These are phyloP conservation scores for Thunnus maccoyii DNA, from an alignment of 2,113 vertebrate species.

Conservation along the genomic window DNA sequence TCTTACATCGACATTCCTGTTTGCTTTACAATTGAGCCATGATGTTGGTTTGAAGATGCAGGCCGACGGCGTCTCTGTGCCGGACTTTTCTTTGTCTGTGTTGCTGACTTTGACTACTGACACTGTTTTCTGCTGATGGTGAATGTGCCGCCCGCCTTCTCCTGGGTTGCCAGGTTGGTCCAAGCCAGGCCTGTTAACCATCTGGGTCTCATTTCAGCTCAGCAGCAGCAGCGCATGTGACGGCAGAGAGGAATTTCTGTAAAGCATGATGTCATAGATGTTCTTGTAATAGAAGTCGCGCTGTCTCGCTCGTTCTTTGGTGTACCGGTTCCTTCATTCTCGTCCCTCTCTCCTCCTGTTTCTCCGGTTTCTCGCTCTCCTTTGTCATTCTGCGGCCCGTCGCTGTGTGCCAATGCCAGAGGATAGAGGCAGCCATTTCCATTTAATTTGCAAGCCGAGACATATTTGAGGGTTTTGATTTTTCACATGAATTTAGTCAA, in stretches of 20 bases:
- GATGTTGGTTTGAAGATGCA: neutral
- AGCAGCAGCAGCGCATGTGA: conserved; percentile 59
- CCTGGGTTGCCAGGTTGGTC: conserved; percentile 66
- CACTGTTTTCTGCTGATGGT: conserved; percentile 39
- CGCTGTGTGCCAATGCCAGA: conserved; percentile 26
- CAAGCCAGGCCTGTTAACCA: conserved; percentile 62
- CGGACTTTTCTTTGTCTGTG: conserved; percentile 22
- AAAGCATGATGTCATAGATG: conserved; percentile 76
- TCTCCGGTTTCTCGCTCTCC: neutral
- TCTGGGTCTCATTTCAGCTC: conserved; percentile 79
- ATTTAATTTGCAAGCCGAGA: conserved; percentile 33
- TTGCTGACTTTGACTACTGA: conserved; percentile 47
- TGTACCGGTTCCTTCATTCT: conserved; percentile 2
- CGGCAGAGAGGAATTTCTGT: conserved; percentile 69
- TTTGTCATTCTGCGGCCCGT: conserved; percentile 10
- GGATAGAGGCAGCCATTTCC: conserved; percentile 33
- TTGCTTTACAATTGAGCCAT: conserved; percentile 2
- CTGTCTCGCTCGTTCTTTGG: neutral
- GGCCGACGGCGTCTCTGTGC: neutral
- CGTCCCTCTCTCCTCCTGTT: neutral
- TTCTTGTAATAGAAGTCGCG: conserved; percentile 48
- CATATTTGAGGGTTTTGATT: conserved; percentile 40
- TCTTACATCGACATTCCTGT: conserved; percentile 17
- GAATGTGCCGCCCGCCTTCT: conserved; percentile 27
- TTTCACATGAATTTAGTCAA: conserved; percentile 16